Conservation (phyloP, 2,113 vertebrate species). For the Hiodon tergisus region DNA sequence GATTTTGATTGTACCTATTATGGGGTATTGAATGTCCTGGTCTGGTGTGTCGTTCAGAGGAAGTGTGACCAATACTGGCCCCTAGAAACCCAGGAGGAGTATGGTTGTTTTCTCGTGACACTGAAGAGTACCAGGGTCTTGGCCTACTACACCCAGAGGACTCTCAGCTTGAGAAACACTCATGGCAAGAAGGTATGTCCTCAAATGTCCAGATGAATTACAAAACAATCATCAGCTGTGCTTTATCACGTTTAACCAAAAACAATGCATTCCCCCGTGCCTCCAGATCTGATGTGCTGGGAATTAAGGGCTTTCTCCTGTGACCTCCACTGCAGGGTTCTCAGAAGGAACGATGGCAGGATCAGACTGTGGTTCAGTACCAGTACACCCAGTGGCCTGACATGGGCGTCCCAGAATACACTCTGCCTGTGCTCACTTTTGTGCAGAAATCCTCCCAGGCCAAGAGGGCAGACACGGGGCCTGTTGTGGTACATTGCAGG, state of each 20-base stretch:
- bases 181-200: conserved; percentile 77
- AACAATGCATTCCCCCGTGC: neutral
- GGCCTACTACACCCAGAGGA: conserved; percentile 86
- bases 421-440: conserved; percentile 83
- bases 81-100: conserved; percentile 81
- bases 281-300: too few species aligned
- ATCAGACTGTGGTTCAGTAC: conserved; percentile 79
- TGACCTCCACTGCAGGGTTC: conserved; percentile 68
- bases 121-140: conserved; percentile 72
- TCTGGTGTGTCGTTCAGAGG: conserved; percentile 64
- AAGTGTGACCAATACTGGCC: conserved; percentile 99
- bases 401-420: conserved; percentile 88
- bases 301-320: neutral
- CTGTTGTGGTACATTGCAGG: conserved; percentile 92
- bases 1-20: neutral
- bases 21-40: conserved; percentile 1
- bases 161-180: conserved; percentile 78
- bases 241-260: neutral
- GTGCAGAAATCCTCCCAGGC: conserved; percentile 78
- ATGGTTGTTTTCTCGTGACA: conserved; percentile 79
- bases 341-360: conserved; percentile 71
- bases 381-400: conserved; percentile 98
- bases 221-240: neutral
- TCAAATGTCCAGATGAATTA: neutral
- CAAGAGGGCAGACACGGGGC: conserved; percentile 67